Evolutionary conservation across 2,888 invertebrate genomes (phyloP).

Genomic region (Acanthococcus lagerstroemiae): DNA sequence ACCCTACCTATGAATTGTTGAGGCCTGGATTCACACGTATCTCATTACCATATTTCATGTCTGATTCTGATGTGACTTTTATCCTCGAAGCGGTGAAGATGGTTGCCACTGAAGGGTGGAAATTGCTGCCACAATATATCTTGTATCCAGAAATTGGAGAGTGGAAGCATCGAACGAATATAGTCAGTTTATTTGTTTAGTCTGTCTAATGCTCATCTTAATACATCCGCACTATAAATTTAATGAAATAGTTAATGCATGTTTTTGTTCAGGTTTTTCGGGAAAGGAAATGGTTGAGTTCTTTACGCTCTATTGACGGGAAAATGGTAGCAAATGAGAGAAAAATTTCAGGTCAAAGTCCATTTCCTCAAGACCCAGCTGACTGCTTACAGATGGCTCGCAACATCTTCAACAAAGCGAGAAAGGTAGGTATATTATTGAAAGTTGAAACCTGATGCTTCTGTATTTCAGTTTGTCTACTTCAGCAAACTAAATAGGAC

Average conservation of each 20-base stretch:
- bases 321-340: constrained; percentile 64
- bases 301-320: constrained; percentile 63
- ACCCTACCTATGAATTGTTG: constrained; percentile 55
- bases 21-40: constrained; percentile 79
- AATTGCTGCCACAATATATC: constrained; percentile 73
- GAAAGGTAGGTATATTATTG: constrained; percentile 45
- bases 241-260: neutral
- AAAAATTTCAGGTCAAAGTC: constrained; percentile 58
- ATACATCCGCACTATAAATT: too few species aligned
- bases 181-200: constrained; percentile 45
- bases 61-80: constrained; percentile 67
- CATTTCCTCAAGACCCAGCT: constrained; percentile 62
- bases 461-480: too few species aligned
- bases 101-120: constrained; percentile 83
- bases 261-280: constrained; percentile 48
- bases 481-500: neutral
- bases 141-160: constrained; percentile 82
- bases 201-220: too few species aligned
- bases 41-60: constrained; percentile 75
- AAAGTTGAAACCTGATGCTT: too few species aligned
- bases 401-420: constrained; percentile 63
- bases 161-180: constrained; percentile 75
- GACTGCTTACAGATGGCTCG: constrained; percentile 70
- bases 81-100: constrained; percentile 73
- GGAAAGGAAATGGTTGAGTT: constrained; percentile 72